Base-by-base conservation (phyloP, 1,140 invertebrate genomes). In the Amyelois transitella region DNA sequence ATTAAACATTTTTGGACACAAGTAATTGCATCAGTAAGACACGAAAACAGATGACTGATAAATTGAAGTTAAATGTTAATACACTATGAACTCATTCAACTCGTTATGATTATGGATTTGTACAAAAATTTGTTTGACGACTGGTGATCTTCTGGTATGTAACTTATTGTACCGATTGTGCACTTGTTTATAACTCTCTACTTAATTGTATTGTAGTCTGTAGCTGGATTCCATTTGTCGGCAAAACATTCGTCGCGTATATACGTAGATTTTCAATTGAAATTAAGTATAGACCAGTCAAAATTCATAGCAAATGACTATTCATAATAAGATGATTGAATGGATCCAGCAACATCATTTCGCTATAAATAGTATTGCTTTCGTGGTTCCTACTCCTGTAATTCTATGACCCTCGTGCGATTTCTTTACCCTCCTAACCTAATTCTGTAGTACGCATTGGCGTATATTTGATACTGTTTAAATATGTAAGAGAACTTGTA, bases 351-450 rank as follows among this genome's bases (percentile, higher is more conserved):
- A 61, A 58, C 54, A 65, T 68, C 64, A 51, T 53, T 22, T 51
- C 28, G 55, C 57, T 63, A 52, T 43, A 32, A 54, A 58, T 61
- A 60, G 45, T 64, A 68, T 74, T 75, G 68, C 68, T 73, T 73
- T 52, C 54, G 70, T 77, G 72, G 75, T 75, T 75, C 72, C 72
- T 77, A 77, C 58, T 62, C 54, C 60, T 50, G 43, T 54, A 59
- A 56, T 49, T 58, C 19, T 67, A 68, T 38, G 58, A n/a, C n/a
- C 57, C 51, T 67, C 60, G 58, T 69, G 61, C 60, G 43, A 38
- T 54, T 18, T 44, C 38, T 21, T 60, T 51, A 54, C 58, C 21
- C 43, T 25, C n/a, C 38, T 53, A 53, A 24, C 18, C 10, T 48
- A 21, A 48, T 21, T 21, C 18, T 21, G 21, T 21, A 45, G 8